These are phyloP conservation scores for Bubo blakistoni DNA, from an alignment of 2,113 vertebrate genomes.

Conservation along the genomic window DNA sequence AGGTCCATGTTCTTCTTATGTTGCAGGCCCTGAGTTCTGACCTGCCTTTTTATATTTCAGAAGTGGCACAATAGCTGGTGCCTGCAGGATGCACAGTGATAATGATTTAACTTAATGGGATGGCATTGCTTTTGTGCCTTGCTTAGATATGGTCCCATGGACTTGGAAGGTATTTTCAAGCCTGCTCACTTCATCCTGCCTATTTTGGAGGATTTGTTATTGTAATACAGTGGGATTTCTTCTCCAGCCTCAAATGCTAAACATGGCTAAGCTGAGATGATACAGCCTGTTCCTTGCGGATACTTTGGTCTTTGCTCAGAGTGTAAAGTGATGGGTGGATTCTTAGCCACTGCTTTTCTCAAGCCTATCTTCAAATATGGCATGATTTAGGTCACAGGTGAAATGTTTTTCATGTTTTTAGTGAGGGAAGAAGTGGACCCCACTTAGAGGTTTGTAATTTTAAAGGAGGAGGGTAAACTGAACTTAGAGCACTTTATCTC, in stretches of 20 bases:
- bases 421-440: neutral
- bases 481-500: conserved; percentile 15
- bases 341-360: neutral
- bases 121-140: neutral
- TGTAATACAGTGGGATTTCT: neutral
- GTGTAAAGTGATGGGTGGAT: neutral
- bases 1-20: too few species aligned
- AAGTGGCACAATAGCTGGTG: neutral
- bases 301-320: neutral
- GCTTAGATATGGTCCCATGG: neutral
- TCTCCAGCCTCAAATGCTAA: neutral
- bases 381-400: neutral
- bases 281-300: neutral
- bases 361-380: neutral
- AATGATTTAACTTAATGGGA: neutral
- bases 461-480: neutral
- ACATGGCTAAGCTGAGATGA: neutral
- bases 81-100: neutral
- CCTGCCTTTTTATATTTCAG: neutral
- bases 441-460: neutral
- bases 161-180: neutral
- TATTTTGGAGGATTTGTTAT: neutral
- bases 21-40: neutral
- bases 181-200: neutral
- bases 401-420: neutral